Evolutionary conservation across 2,113 vertebrate genomes (phyloP).

Genomic region (Mastomys coucha): DNA sequence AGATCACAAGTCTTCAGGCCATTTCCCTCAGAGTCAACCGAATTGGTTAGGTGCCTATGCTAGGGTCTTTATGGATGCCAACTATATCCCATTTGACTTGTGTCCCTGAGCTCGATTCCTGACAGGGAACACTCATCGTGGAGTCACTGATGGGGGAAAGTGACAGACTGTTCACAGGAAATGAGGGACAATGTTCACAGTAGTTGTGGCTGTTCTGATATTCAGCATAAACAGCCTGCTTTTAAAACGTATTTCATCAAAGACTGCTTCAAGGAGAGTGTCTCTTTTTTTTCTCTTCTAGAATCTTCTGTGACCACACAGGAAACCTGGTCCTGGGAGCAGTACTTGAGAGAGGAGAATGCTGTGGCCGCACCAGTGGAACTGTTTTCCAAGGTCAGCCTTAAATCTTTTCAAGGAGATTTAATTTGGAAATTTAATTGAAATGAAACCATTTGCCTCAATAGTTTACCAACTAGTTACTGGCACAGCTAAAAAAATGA

Average conservation of each 20-base stretch:
- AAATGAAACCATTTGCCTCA: neutral
- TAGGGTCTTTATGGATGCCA: neutral
- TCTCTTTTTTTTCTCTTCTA: conserved; percentile 46
- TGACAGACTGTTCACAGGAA: neutral
- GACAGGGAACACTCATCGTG: neutral
- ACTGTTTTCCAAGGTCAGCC: conserved; percentile 73
- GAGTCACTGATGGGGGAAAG: neutral
- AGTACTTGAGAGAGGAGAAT: conserved; percentile 55
- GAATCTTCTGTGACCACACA: neutral
- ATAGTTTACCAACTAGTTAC: neutral
- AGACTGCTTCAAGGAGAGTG: neutral
- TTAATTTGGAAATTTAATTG: neutral
- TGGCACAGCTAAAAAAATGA: neutral
- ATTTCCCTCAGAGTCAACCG: neutral
- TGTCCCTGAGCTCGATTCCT: neutral
- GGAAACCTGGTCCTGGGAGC: conserved; percentile 50
- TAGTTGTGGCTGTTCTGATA: neutral
- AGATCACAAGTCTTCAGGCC: too few species aligned
- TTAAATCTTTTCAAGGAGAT: neutral
- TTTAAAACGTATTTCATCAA: neutral
- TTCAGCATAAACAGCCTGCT: neutral
- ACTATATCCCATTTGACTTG: neutral
- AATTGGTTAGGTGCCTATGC: neutral
- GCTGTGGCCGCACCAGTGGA: neutral
- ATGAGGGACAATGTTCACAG: neutral